Conservation (phyloP, 2,797 vertebrate genomes). For the Chaunax sp. region DNA sequence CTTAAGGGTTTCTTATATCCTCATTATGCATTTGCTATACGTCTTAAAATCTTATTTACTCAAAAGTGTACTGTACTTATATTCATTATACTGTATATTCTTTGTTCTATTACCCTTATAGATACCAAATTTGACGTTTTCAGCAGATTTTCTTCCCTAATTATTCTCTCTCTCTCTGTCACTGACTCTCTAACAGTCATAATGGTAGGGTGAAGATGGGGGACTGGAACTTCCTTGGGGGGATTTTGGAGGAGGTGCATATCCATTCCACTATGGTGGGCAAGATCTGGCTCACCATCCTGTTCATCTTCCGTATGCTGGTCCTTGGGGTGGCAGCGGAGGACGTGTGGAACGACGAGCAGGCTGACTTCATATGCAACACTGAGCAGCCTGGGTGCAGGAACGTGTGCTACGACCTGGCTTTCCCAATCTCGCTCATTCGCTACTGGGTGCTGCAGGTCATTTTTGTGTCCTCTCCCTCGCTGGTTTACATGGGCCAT, state of each 20-base stretch:
- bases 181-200: no score
- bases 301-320: slow-evolving; percentile 91
- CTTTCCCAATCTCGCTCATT: slow-evolving; percentile 91
- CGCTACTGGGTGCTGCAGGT: no score
- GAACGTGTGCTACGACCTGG: slow-evolving; percentile 89
- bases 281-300: slow-evolving; percentile 93
- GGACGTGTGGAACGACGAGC: slow-evolving; percentile 92
- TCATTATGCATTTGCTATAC: no score
- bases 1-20: no score
- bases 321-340: slow-evolving; percentile 90
- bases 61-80: no score
- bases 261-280: slow-evolving; percentile 91
- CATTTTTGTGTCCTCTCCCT: slow-evolving; percentile 85
- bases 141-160: neutral
- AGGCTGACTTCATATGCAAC: slow-evolving; percentile 90
- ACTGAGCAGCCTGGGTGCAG: slow-evolving; percentile 91
- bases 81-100: neutral
- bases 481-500: slow-evolving; percentile 89
- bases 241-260: slow-evolving; percentile 91
- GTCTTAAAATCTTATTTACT: no score
- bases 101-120: neutral
- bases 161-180: neutral
- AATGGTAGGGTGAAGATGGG: slow-evolving; percentile 87
- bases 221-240: slow-evolving; percentile 91
- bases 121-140: no score